These are phyloP conservation scores for Ia io DNA, from an alignment of 2,113 vertebrate genomes.

Conservation along the genomic window DNA sequence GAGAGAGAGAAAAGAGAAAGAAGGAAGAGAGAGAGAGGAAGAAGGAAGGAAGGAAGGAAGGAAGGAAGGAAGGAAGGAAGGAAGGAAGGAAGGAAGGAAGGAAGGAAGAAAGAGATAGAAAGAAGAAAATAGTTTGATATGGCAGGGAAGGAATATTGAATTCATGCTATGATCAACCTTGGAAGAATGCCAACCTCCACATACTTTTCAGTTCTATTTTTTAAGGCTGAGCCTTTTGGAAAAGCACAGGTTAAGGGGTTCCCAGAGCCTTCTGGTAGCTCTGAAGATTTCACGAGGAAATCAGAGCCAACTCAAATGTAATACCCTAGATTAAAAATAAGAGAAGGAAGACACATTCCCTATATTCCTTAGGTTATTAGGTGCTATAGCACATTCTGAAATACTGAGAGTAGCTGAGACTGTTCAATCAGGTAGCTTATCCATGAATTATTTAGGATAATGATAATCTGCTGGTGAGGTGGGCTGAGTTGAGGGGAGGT, in stretches of 20 bases:
- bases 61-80: too few relatives aligned
- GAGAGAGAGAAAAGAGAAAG: too few relatives aligned
- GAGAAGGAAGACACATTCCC: background rate
- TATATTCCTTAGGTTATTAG: background rate
- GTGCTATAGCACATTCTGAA: background rate
- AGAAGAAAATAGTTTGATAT: background rate
- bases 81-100: too few relatives aligned
- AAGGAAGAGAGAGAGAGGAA: too few relatives aligned
- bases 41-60: too few relatives aligned
- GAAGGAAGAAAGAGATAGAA: too few relatives aligned
- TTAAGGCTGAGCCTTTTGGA: background rate
- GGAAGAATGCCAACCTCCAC: background rate
- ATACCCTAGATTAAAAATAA: background rate
- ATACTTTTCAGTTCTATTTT: background rate
- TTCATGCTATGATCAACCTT: conserved; percentile 1
- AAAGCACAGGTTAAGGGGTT: background rate
- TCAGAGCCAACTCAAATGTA: background rate
- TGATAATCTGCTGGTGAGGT: background rate
- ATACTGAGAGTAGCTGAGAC: background rate
- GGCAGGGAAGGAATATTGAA: background rate
- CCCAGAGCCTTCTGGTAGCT: background rate
- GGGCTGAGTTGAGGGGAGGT: too few relatives aligned
- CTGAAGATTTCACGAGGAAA: conserved; percentile 4
- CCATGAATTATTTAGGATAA: background rate
- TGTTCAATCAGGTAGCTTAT: background rate